phyloP scores from a whole-genome alignment of 2,113 vertebrate species.

The Oriolus oriolus region DNA sequence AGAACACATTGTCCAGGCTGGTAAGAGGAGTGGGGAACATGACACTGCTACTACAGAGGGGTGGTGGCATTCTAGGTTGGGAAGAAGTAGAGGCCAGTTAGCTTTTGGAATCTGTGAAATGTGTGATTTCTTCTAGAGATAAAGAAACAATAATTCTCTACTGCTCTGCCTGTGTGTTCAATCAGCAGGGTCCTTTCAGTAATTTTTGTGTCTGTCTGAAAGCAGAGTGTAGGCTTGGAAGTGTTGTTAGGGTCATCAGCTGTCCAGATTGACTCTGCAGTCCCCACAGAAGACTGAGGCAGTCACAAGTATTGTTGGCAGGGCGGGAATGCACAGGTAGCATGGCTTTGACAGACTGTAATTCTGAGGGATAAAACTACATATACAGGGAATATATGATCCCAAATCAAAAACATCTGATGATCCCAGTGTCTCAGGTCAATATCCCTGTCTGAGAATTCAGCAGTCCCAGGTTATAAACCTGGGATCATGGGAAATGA shows the following conservation, averaged over 20 bases:
- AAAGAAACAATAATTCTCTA: not conserved
- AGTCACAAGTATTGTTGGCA: not conserved
- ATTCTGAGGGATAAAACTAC: not conserved
- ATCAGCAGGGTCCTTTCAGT: not conserved
- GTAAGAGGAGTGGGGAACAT: not conserved
- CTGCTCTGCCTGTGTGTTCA: not conserved
- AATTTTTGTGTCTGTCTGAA: not conserved
- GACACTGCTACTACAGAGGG: not conserved
- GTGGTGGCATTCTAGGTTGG: not conserved
- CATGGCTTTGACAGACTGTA: not conserved
- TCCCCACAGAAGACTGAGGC: not conserved
- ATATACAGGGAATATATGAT: not conserved
- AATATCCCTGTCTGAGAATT: not conserved
- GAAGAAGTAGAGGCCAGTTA: not conserved
- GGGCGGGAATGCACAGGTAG: not conserved
- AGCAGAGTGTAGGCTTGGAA: not conserved
- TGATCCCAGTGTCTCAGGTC: not conserved
- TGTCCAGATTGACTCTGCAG: not conserved
- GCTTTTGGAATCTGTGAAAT: not conserved
- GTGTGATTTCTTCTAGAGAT: not conserved
- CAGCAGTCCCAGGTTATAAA: not conserved
- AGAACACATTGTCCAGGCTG: not conserved
- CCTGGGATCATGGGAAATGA: not conserved
- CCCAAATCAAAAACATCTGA: not conserved
- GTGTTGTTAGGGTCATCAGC: not conserved